Percentiles rank a stretch among this genome's conserved stretches.
phyloP scores from a whole-genome alignment of 2,888 invertebrate genomes.

The Maniola hyperantus region DNA sequence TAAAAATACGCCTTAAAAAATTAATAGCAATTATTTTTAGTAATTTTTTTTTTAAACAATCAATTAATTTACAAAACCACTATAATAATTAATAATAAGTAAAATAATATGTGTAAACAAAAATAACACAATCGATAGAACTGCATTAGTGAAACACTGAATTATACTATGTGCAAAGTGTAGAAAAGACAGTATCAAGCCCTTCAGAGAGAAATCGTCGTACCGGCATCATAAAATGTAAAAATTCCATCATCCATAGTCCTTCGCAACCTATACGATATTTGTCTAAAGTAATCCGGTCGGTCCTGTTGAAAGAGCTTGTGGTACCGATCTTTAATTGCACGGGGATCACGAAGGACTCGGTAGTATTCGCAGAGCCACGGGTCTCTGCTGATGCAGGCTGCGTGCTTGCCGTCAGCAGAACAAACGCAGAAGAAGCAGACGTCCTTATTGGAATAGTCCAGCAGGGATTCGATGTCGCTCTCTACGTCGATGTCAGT shows the following conservation, averaged over 20 bases:
- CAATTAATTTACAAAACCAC: too few species aligned
- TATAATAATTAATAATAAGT: too few species aligned
- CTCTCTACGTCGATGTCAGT: constrained; percentile 55
- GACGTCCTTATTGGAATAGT: constrained; percentile 49
- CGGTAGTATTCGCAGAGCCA: constrained; percentile 65
- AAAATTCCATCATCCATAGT: constrained; percentile 66
- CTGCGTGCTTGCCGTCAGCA: constrained; percentile 45
- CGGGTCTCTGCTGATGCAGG: constrained; percentile 55
- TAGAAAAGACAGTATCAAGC: neutral
- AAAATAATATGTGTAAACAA: too few species aligned
- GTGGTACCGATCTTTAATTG: constrained; percentile 52
- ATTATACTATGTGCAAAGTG: constrained; percentile 19
- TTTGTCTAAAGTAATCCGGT: constrained; percentile 60
- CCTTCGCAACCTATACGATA: constrained; percentile 65
- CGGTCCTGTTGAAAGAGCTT: constrained; percentile 58
- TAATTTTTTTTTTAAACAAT: too few species aligned
- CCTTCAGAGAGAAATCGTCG: constrained; percentile 16
- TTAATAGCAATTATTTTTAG: constrained; percentile 15
- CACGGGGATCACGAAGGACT: constrained; percentile 44
- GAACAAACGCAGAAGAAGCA: constrained; percentile 69
- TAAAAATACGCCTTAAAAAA: constrained; percentile 1
- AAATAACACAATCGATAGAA: too few species aligned
- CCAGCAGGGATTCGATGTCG: constrained; percentile 55
- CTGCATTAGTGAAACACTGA: too few species aligned
- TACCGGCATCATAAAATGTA: constrained; percentile 62